Evolutionary conservation across 2,113 vertebrate genomes (phyloP).

Genomic region (Tyrannus savana): DNA sequence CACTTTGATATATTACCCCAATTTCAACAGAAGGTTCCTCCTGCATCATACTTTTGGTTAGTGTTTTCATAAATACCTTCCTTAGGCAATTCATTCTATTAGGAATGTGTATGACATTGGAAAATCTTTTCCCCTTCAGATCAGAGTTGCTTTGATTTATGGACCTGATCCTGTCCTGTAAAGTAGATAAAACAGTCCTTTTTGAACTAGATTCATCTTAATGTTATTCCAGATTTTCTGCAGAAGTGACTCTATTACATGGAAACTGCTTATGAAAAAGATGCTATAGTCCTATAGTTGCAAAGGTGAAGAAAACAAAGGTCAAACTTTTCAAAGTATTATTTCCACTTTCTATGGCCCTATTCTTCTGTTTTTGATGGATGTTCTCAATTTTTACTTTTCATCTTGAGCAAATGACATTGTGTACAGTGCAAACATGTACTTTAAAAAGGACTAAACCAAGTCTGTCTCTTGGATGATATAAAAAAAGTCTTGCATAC

Average conservation of each 20-base stretch:
- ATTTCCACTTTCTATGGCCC: not conserved
- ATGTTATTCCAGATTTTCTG: not conserved
- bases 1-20: constrained; percentile 47
- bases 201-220: not conserved
- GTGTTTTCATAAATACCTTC: constrained; percentile 49
- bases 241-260: constrained; percentile 22
- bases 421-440: not conserved
- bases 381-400: not conserved
- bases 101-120: constrained; percentile 2
- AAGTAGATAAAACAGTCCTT: constrained; percentile 25
- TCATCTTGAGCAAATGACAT: not conserved
- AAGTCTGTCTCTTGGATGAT: not conserved
- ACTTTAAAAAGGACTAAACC: not conserved
- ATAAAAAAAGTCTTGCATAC: not conserved
- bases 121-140: constrained; percentile 25
- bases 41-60: constrained; percentile 25
- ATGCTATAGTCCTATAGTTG: not conserved
- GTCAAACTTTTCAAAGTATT: not conserved
- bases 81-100: constrained; percentile 49
- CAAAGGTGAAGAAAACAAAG: not conserved
- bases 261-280: not conserved
- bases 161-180: constrained; percentile 6
- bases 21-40: constrained; percentile 35
- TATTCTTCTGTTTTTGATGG: not conserved
- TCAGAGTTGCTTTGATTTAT: constrained; percentile 40